Conservation (phyloP, 2,113 vertebrate genomes). For the Mustelus asterias region DNA sequence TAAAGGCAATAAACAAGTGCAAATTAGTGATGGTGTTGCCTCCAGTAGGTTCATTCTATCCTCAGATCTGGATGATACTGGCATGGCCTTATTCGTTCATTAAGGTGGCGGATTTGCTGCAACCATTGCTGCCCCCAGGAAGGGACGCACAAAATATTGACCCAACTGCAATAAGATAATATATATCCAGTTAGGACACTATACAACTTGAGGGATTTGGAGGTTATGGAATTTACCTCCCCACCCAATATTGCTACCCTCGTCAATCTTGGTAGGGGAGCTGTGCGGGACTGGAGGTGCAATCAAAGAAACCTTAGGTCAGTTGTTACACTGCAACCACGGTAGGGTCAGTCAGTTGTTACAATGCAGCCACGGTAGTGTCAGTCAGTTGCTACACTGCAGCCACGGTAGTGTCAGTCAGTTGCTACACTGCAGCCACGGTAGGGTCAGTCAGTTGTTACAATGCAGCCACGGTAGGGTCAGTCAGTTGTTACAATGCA, state of each 20-base stretch:
- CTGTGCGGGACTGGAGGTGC: background rate
- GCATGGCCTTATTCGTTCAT: background rate
- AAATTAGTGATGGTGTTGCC: background rate
- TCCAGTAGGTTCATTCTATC: background rate
- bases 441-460: no score
- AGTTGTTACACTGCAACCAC: background rate
- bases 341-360: no score
- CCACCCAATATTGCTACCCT: background rate
- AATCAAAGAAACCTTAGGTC: background rate
- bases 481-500: no score
- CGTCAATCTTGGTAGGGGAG: background rate
- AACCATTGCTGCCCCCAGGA: background rate
- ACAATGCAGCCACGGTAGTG: no score
- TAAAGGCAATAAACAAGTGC: background rate
- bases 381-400: no score
- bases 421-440: no score
- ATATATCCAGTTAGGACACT: background rate
- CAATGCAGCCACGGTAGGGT: no score
- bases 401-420: no score
- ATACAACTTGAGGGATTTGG: background rate
- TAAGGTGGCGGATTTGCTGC: no score
- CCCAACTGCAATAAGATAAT: background rate
- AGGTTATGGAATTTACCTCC: background rate
- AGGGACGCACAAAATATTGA: background rate
- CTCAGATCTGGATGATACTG: background rate